Evolutionary conservation across 2,888 invertebrate genomes (phyloP), one percentile per base, ranked within the genome.

Genomic region (Coleophora flavipennella): DNA sequence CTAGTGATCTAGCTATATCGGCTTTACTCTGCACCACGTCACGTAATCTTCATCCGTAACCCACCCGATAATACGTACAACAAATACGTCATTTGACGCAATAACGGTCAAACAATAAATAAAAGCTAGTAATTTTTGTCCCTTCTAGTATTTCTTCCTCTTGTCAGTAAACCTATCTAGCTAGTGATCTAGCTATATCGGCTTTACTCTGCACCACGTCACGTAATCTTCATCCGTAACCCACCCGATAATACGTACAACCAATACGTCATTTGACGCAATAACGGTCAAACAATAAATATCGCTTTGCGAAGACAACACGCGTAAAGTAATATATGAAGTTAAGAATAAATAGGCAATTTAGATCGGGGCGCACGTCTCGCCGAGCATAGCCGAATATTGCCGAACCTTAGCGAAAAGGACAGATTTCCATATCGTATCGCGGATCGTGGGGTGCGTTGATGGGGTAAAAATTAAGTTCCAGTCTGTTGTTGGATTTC

Each of bases 341-440:
- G 83, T 85, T 77, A 81, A 80, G 85, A 83, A 85, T 85, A 85
- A 85, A 85, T 83, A 85, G 85, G 84, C 85, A 78, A 84, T 85
- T 85, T 81, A 75, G 78, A 74, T 67, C 65, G 72, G 67, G 65
- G 62, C 81, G 65, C 85, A 85, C 85, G 85, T 85, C 59, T 71
- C 53, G 49, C 74, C 78, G 83, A 80, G 79, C 76, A 81, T 79
- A 70, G 76, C 74, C 79, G 84, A 85, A 81, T 83, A 83, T 78
- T 62, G 80, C 78, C 79, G 79, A 71, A 72, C 72, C 68, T 63
- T 49, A 13, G 35, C 67, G 71, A 67, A 20, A 20, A 20, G 3
- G 20, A 20, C 20, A 3, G 20, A 84, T 84, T 83, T 80, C 81
- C 84, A 84, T 84, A 80, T 66, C 76, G 76, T 79, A 79, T 77